Base-by-base conservation (phyloP, 2,113 vertebrate genomes). In the Maylandia zebra region DNA sequence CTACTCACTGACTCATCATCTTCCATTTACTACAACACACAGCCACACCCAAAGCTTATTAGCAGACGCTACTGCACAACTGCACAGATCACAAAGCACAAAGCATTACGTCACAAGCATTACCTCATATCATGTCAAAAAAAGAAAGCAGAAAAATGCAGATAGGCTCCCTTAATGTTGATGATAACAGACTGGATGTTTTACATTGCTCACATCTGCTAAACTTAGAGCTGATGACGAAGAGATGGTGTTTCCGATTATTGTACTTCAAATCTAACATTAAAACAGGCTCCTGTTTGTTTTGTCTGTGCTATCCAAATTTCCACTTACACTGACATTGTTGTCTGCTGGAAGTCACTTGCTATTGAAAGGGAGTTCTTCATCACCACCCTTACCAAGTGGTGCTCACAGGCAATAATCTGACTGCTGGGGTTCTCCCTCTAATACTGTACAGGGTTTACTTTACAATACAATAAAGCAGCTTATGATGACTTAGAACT, bases 211-310 rank as follows among this genome's bases (percentile, higher is more conserved):
- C 5, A 32, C 22, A 10, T 79, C 48, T 22, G n/a, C 30, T 83
- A 38, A 79, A 84, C 13, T 45, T 13, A 61, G 50, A 53, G 8
- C 48, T 24, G 4, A 22, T 45, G 9, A 19, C 4, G 13, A 34
- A 52, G 7, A 4, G 16, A 57, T 7, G 24, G 3, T 22, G 12
- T 34, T 17, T 34, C 14, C 38, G 7, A 50, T 56, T 32, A 41
- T 3, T 38, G 1, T n/a, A 19, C 8, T 81, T 71, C 6, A 66
- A 83, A 50, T 64, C 13, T 0, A 66, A 22, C 12, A 66, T 0
- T 50, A 34, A 50, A 64, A 83, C 0, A 45, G 45, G 7, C 27
- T 56, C 34, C 8, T 48, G 41, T 48, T 45, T 76, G 0, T 30
- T 76, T 27, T 30, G 69, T 19, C 24, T 76, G 0, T 76, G 71